Conservation (phyloP, 2,113 vertebrate species). For the Hyla sarda region DNA sequence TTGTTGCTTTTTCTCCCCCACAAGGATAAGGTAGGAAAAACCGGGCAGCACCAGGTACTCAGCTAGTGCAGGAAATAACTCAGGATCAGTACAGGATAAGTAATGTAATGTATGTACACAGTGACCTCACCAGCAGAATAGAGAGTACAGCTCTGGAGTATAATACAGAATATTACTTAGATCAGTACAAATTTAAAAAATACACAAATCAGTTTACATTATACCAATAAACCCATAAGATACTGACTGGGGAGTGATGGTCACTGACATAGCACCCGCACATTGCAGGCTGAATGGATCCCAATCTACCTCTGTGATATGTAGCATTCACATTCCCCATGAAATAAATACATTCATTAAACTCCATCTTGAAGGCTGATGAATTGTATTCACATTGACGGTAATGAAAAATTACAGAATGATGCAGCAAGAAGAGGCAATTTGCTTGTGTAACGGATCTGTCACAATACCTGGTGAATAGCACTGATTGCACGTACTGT, state of each 20-base stretch:
- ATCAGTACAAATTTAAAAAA: no score
- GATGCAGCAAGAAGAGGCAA: slow-evolving; percentile 8
- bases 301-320: neutral
- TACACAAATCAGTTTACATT: no score
- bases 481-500: neutral
- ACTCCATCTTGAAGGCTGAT: neutral
- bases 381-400: slow-evolving; percentile 1
- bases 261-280: neutral
- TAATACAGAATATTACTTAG: no score
- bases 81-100: no score
- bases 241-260: neutral
- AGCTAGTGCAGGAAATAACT: no score
- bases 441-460: slow-evolving; percentile 16
- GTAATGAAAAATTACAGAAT: slow-evolving; percentile 15
- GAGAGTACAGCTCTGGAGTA: no score
- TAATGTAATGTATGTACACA: no score
- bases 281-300: neutral
- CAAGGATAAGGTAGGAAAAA: no score
- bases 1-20: no score
- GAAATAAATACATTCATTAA: neutral
- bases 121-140: no score
- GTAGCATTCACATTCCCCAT: neutral
- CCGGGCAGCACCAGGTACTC: no score
- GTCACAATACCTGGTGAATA: slow-evolving; percentile 26
- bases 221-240: no score